Evolutionary conservation across 2,797 vertebrate genomes (phyloP).

Genomic region (Myotis daubentonii): DNA sequence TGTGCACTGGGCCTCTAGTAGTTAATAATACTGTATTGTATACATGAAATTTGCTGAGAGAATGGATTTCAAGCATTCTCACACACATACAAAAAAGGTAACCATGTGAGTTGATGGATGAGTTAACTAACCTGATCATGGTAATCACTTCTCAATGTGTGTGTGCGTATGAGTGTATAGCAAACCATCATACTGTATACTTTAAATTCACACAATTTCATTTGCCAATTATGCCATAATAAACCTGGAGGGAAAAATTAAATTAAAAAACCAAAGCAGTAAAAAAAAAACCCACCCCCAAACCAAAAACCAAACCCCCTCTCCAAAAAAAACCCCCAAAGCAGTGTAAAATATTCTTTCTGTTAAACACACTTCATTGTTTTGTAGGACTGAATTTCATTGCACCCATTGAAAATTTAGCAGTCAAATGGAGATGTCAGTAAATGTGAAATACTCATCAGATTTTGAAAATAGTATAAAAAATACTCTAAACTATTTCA

Average conservation of each 20-base stretch:
- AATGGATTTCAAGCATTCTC: background rate
- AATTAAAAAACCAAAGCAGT: background rate
- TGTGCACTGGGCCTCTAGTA: background rate
- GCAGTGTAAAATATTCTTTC: background rate
- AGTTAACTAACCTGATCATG: background rate
- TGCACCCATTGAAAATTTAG: background rate
- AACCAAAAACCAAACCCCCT: too few relatives aligned
- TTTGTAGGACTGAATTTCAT: constrained; percentile 23
- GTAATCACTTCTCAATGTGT: background rate
- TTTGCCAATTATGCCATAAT: background rate
- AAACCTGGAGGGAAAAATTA: background rate
- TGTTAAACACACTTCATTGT: background rate
- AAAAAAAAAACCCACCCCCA: too few relatives aligned
- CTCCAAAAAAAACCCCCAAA: background rate
- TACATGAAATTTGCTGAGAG: background rate
- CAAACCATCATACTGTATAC: background rate
- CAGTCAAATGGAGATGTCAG: background rate
- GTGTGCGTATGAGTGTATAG: background rate
- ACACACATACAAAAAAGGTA: background rate
- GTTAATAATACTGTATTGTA: background rate
- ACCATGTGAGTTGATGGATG: background rate
- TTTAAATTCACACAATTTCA: background rate
- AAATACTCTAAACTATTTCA: background rate
- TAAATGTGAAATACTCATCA: background rate
- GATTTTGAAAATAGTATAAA: background rate